Base-by-base conservation (phyloP, 2,888 invertebrate species). In the Hipparchia sbordonii region DNA sequence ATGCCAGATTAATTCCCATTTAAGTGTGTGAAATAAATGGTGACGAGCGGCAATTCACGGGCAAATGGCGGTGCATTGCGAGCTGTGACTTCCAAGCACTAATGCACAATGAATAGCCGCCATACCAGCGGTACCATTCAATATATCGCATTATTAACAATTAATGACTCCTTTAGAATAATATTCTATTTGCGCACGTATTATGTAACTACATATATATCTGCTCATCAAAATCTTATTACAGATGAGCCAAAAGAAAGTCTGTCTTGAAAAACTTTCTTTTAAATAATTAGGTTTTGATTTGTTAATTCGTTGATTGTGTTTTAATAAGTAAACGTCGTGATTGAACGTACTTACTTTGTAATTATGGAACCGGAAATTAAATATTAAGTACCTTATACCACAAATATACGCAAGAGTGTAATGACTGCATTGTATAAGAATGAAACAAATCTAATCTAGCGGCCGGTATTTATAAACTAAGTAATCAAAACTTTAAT, bases 1-100 rank as follows among this genome's bases (percentile, higher is more conserved):
- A 91, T 89, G 84, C 85, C 84, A 87, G 89, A 89, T 90, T 91
- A 90, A 91, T 89, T 89, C 86, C 81, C 85, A 87, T 90, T 90
- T 89, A 87, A 90, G 90, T 86, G 87, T 90, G 88, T 82, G 87
- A 89, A 88, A 88, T 89, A 87, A 88, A 87, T 87, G 87, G 82
- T 81, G 79, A 79, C 81, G 79, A 80, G 79, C 78, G 80, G 80
- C 80, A 71, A 76, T 76, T 74, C 76, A 74, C 74, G 63, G 71
- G 68, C 74, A 59, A 68, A 68, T 68, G 68, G 65, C 74, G 73
- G 57, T 63, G 74, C 73, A 73, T 73, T 75, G 75, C 71, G 76
- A 76, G 75, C 75, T 72, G 77, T 57, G 78, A 78, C 80, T 80
- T 80, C 78, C 77, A 79, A 76, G 78, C 76, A 73, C 72, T 73